A percentile compares a stretch with the other conserved stretches of the same genome.
Conservation (phyloP, 1,140 invertebrate genomes). For the Scaptodrosophila lebanonensis region DNA sequence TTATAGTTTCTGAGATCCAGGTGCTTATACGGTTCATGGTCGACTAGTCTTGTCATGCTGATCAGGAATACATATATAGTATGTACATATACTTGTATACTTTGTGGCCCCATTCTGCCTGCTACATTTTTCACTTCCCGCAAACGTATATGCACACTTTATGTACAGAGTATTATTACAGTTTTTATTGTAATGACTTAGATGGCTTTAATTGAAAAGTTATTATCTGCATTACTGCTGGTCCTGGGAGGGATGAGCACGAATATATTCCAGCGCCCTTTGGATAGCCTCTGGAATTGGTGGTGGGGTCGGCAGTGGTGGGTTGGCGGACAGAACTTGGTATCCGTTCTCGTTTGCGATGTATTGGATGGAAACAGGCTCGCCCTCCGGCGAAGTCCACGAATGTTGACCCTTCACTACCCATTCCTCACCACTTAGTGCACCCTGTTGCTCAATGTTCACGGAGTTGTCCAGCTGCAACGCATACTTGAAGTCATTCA, state of each 20-base stretch:
- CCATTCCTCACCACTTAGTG: slow-evolving; percentile 82
- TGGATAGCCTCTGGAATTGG: slow-evolving; percentile 82
- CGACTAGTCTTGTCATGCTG: no score
- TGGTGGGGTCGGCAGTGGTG: slow-evolving; percentile 82
- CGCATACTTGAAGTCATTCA: slow-evolving; percentile 26
- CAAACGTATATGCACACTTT: no score
- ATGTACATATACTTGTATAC: no score
- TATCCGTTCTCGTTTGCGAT: slow-evolving; percentile 85
- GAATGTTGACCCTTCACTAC: slow-evolving; percentile 85
- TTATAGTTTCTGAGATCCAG: no score
- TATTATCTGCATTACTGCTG: slow-evolving; percentile 34
- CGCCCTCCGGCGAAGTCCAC: slow-evolving; percentile 85
- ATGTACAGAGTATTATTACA: no score
- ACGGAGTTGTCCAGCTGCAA: slow-evolving; percentile 90
- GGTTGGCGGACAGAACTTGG: slow-evolving; percentile 78
- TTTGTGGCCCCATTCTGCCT: no score
- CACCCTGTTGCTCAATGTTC: slow-evolving; percentile 84
- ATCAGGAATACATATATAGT: no score
- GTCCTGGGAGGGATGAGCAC: slow-evolving; percentile 44
- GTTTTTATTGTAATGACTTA: background rate
- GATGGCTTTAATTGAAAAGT: no score
- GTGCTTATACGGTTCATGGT: no score
- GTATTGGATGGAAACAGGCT: slow-evolving; percentile 57
- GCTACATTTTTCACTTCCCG: no score
- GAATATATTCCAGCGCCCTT: slow-evolving; percentile 78